These are phyloP conservation scores for Philonicus albiceps DNA, from an alignment of 2,888 invertebrate species.

Conservation along the genomic window DNA sequence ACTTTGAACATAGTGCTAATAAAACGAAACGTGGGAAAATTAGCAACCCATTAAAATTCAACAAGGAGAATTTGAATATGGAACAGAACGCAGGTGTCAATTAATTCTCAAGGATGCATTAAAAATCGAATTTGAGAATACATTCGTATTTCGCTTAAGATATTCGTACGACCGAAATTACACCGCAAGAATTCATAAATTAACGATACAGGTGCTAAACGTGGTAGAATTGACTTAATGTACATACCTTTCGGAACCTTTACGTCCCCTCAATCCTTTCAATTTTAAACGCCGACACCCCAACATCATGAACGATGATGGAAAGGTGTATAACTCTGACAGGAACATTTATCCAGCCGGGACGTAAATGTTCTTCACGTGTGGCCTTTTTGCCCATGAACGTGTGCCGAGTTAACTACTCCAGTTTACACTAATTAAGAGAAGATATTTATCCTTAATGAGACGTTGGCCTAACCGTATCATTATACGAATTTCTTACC, in stretches of 20 bases:
- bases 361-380: neutral
- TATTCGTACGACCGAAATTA: neutral
- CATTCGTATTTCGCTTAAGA: neutral
- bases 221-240: neutral
- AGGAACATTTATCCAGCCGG: neutral
- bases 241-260: neutral
- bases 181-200: neutral
- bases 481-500: neutral
- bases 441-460: constrained; percentile 28
- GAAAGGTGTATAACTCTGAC: neutral
- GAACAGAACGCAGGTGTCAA: neutral
- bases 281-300: neutral
- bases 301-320: neutral
- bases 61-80: neutral
- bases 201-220: neutral
- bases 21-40: neutral
- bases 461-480: neutral
- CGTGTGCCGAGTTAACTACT: constrained; percentile 7
- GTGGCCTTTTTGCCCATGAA: neutral
- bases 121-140: neutral
- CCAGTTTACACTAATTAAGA: constrained; percentile 23
- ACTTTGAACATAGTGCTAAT: no score
- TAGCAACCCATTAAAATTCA: neutral
- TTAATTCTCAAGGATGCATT: neutral
- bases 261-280: neutral